Base-by-base conservation (phyloP, 2,113 vertebrate genomes). In the Ramphastos sulfuratus region DNA sequence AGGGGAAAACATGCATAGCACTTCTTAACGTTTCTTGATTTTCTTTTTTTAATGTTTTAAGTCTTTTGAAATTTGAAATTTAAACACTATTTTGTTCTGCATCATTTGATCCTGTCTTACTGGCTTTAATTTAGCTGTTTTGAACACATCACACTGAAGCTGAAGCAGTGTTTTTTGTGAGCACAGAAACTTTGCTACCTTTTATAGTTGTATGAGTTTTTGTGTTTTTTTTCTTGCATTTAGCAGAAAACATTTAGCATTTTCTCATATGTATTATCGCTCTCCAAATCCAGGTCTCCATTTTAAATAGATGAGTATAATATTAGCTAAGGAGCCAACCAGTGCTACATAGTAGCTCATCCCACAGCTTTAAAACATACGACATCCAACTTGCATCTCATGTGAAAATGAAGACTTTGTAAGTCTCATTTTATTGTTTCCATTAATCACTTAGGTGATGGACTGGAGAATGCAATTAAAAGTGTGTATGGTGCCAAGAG, bases 21-120 rank as follows among this genome's bases (percentile, higher is more conserved):
- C 19, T 55, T 66, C 9, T 25, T 50, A n/a, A 20, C 77, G n/a
- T 71, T 18, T 74, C 15, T 90, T 54, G 16, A 78, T 75, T 89
- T 76, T 71, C 15, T 82, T 75, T 78, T 17, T 55, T 4, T 61
- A 37, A 13, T 56, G 28, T 75, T 33, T 70, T 13, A 35, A 65
- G 28, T 72, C 7, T 87, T 80, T 42, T 55, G 78, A 84, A 82
- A 89, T 89, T 67, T 83, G 48, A 16, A 81, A 60, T 44, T 60
- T 50, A 83, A 82, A 54, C 23, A 8, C 3, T 80, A 0, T 30
- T 60, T 71, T 67, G 7, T 71, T 72, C 48, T 89, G 33, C 25
- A 14, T 74, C 19, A 27, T 80, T 63, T 87, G 25, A 37, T 90
- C 28, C 33, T 82, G 2, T 90, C 37, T 54, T 58, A 10, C 15